Percentiles rank a stretch among this genome's conserved stretches.
phyloP scores from a whole-genome alignment of 2,797 vertebrate genomes.

The Gymnothorax reevesii region DNA sequence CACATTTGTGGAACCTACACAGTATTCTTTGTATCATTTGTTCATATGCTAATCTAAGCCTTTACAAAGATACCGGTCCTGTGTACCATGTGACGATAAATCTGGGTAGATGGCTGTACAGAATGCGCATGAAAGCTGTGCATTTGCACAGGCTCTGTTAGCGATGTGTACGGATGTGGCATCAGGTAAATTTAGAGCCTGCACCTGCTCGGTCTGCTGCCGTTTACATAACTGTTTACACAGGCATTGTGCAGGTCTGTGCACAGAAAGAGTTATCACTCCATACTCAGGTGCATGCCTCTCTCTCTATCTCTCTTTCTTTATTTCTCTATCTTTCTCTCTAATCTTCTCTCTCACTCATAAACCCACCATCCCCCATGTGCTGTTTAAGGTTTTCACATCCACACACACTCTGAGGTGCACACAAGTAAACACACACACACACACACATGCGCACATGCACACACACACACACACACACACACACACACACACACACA shows the following conservation, averaged over 20 bases:
- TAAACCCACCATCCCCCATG: not conserved
- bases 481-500: not conserved
- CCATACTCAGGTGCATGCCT: not conserved
- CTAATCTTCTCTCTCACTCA: not conserved
- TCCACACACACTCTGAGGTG: no score
- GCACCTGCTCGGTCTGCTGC: not conserved
- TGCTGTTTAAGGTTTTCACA: not conserved
- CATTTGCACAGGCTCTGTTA: not conserved
- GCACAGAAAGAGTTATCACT: not conserved
- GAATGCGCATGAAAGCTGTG: not conserved
- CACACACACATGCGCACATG: not conserved
- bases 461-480: not conserved
- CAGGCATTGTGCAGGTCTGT: not conserved
- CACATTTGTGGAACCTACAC: not conserved
- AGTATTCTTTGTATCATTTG: not conserved
- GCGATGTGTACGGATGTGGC: not conserved
- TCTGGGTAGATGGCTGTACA: not conserved
- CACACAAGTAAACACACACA: no score
- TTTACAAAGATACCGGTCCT: not conserved
- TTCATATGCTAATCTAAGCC: not conserved
- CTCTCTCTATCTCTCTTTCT: not conserved
- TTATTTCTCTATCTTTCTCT: not conserved
- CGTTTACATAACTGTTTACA: conserved; percentile 11
- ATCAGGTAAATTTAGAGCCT: not conserved
- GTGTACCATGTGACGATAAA: not conserved